Percentiles rank a stretch among this genome's conserved stretches.
Evolutionary conservation across 2,797 vertebrate species (phyloP).

Genomic region (Pseudochirops cupreus): DNA sequence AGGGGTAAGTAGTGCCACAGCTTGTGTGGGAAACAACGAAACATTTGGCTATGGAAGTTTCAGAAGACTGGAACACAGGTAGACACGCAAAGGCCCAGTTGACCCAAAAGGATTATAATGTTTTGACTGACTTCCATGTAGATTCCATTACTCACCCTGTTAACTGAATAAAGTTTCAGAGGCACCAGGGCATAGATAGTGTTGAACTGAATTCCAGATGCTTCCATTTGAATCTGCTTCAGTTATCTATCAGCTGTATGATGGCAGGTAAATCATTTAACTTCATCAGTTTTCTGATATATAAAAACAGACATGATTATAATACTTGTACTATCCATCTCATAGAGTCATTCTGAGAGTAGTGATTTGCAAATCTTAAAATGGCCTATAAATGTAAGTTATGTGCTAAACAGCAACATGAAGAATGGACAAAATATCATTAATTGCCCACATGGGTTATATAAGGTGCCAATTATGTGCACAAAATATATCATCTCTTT

Average conservation of each 20-base stretch:
- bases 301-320: neutral
- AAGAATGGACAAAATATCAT: fast-evolving
- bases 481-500: neutral
- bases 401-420: neutral
- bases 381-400: neutral
- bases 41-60: neutral
- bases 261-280: neutral
- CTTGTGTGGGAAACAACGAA: neutral
- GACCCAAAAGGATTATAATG: neutral
- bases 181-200: neutral
- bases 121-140: neutral
- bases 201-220: neutral
- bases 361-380: neutral
- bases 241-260: neutral
- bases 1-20: fast-evolving
- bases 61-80: neutral
- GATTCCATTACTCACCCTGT: neutral
- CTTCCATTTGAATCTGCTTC: neutral
- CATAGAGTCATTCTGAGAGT: neutral
- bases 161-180: neutral
- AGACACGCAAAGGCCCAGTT: neutral
- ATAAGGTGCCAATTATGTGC: neutral
- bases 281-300: neutral
- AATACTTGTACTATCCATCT: neutral
- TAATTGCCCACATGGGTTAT: neutral